These are phyloP conservation scores for Gryon sp. DNA, from an alignment of 1,140 invertebrate genomes.

Conservation along the genomic window DNA sequence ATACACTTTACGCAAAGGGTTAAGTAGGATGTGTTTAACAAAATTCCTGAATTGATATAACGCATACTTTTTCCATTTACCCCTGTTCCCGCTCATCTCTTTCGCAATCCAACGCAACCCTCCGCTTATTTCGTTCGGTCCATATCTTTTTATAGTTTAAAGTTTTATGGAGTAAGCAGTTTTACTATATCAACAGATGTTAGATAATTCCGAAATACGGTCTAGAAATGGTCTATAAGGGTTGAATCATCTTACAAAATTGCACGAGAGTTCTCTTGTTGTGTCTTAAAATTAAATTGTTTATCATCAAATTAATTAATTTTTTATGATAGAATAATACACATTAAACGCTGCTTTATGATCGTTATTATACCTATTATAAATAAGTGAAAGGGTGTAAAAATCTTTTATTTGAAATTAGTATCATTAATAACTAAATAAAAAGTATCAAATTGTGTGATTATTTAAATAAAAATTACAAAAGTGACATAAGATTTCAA, in stretches of 20 bases:
- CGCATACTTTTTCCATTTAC: too few species aligned
- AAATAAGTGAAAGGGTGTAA: too few species aligned
- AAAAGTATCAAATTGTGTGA: too few species aligned
- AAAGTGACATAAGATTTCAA: too few species aligned
- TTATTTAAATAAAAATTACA: too few species aligned
- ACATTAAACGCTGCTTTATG: too few species aligned
- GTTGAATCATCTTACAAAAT: slow-evolving; percentile 31
- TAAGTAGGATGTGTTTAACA: not conserved
- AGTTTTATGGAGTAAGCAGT: slow-evolving; percentile 48
- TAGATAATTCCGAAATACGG: slow-evolving; percentile 44
- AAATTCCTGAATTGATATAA: slow-evolving; percentile 8
- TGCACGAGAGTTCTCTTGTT: slow-evolving; percentile 16
- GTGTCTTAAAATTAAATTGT: not conserved
- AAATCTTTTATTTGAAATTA: too few species aligned
- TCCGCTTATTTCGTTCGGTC: slow-evolving; percentile 34
- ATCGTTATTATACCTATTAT: too few species aligned
- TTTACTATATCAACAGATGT: slow-evolving; percentile 55
- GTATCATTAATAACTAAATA: too few species aligned
- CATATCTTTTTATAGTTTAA: slow-evolving; percentile 54
- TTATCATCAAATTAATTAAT: not conserved
- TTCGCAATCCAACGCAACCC: slow-evolving; percentile 10
- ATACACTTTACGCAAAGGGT: slow-evolving; percentile 19
- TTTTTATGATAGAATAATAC: not conserved
- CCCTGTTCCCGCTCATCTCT: too few species aligned
- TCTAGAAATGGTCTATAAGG: slow-evolving; percentile 24